These are phyloP conservation scores for Sminthurinus signatus DNA, from an alignment of 1,140 invertebrate species.

Conservation along the genomic window DNA sequence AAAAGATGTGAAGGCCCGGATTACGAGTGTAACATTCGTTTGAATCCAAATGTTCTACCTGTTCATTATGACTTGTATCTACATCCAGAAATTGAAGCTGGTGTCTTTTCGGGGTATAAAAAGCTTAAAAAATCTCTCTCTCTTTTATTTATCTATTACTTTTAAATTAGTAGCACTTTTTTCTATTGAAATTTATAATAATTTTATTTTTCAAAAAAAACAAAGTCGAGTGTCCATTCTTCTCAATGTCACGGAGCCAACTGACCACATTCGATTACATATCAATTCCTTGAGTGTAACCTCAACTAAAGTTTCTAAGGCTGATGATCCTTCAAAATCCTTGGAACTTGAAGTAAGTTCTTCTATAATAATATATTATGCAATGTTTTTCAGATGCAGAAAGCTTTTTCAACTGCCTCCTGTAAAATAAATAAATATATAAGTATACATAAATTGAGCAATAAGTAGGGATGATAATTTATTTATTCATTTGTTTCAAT, in stretches of 20 bases:
- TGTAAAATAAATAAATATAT: not conserved
- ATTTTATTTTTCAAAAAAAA: not conserved
- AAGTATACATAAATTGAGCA: not conserved
- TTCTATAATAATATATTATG: not conserved
- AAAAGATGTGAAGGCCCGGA: slow-evolving; percentile 28
- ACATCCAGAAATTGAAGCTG: slow-evolving; percentile 47
- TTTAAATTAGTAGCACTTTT: not conserved
- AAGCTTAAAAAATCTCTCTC: slow-evolving; percentile 39
- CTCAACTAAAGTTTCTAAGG: not conserved
- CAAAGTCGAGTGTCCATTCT: slow-evolving; percentile 19
- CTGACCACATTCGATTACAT: slow-evolving; percentile 48
- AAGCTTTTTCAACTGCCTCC: not conserved
- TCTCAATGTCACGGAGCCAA: slow-evolving; percentile 41
- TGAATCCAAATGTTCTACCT: slow-evolving; percentile 62
- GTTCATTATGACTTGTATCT: slow-evolving; percentile 53
- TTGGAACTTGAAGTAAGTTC: too few relatives aligned
- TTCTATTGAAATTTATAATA: not conserved
- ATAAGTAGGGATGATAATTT: not conserved
- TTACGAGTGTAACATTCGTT: slow-evolving; percentile 49
- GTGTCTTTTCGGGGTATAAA: slow-evolving; percentile 47
- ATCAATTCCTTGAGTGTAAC: slow-evolving; percentile 42
- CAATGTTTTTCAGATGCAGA: not conserved
- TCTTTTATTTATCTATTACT: not conserved
- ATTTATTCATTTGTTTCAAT: not conserved
- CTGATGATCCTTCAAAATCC: too few relatives aligned